Conservation (phyloP, 2,888 invertebrate species). For the Lamellibrachia satsuma region DNA sequence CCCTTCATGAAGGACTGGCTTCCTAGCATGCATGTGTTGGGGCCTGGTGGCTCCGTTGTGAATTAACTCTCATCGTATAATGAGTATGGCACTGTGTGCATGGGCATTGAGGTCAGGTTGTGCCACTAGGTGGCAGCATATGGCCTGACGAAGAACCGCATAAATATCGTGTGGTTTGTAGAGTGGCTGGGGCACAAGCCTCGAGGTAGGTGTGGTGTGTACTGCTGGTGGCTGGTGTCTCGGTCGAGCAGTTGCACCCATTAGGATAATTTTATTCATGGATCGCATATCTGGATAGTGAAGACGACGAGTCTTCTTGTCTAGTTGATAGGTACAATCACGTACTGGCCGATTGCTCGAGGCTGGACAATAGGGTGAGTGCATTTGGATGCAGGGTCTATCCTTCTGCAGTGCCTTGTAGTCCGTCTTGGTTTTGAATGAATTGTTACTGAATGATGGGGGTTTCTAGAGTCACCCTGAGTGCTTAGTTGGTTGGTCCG, state of each 20-base stretch:
- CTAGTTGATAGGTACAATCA: not conserved
- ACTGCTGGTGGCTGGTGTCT: not conserved
- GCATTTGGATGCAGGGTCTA: not conserved
- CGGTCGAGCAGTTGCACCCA: not conserved
- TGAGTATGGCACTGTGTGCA: not conserved
- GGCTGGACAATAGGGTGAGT: not conserved
- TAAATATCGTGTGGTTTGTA: not conserved
- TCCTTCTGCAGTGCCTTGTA: not conserved
- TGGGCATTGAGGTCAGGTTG: not conserved
- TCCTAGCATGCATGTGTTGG: not conserved
- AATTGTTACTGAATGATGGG: not conserved
- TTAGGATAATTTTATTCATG: not conserved
- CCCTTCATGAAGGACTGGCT: not conserved
- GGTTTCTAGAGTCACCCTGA: not conserved
- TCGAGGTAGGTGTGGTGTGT: not conserved
- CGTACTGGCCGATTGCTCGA: not conserved
- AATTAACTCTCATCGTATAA: not conserved
- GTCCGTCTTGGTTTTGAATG: not conserved
- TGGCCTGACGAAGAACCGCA: not conserved
- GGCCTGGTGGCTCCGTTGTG: not conserved
- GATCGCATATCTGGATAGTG: not conserved
- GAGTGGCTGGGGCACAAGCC: not conserved
- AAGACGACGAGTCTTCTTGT: not conserved
- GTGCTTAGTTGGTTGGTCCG: not conserved
- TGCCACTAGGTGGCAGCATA: not conserved